phyloP scores from a whole-genome alignment of 2,797 vertebrate species.

The Anguilla pacifica region DNA sequence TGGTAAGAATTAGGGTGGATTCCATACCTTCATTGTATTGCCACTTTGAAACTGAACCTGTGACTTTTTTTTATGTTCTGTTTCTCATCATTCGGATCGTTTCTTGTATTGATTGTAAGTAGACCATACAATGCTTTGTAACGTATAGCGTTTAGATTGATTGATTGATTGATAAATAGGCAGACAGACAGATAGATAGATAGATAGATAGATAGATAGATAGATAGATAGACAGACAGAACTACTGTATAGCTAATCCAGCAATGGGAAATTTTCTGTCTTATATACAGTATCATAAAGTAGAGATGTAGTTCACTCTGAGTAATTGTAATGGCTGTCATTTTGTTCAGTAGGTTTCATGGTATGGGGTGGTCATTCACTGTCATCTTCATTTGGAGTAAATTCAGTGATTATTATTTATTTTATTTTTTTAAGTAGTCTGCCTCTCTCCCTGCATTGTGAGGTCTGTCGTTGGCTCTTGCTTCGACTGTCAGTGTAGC shows the following conservation, averaged over 20 bases:
- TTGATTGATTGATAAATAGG: not conserved
- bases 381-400: not conserved
- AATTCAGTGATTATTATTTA: not conserved
- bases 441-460: not conserved
- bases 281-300: not conserved
- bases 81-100: not conserved
- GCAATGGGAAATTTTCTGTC: not conserved
- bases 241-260: not conserved
- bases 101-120: not conserved
- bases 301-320: not conserved
- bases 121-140: not conserved
- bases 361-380: not conserved
- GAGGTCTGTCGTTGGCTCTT: constrained; percentile 12
- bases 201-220: not conserved
- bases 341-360: not conserved
- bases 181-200: not conserved
- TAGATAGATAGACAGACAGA: not conserved
- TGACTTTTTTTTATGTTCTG: not conserved
- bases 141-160: not conserved
- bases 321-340: not conserved
- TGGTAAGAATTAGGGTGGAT: constrained; percentile 24
- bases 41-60: not conserved
- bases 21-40: not conserved
- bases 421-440: not conserved
- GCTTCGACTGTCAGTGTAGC: constrained; percentile 63